Percentiles rank a stretch among this genome's conserved stretches.
These are phyloP conservation scores for Zapus hudsonius DNA, from an alignment of 2,113 vertebrate species.

Conservation along the genomic window DNA sequence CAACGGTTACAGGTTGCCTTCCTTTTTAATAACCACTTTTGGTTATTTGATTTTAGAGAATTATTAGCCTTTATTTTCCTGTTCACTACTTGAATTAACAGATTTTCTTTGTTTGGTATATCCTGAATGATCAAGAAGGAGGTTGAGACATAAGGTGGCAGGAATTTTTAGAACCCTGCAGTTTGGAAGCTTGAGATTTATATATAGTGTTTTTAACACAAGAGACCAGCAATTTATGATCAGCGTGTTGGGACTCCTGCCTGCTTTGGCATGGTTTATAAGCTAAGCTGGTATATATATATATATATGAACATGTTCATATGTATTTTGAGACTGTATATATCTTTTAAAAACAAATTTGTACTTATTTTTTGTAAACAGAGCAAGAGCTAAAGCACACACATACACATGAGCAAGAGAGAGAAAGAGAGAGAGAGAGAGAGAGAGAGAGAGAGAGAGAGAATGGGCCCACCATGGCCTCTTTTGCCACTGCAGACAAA, in stretches of 20 bases:
- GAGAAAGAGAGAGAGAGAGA: no score
- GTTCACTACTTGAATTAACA: conserved; percentile 43
- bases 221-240: background rate
- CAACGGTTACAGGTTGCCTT: conserved; percentile 36
- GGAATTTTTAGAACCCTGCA: background rate
- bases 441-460: no score
- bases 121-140: conserved; percentile 1
- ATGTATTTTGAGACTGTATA: no score
- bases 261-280: background rate
- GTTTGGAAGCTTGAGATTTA: conserved; percentile 20
- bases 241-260: conserved; percentile 6
- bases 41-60: conserved; percentile 61
- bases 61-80: conserved; percentile 53
- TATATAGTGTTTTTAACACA: conserved; percentile 7
- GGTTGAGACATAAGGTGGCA: background rate
- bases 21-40: conserved; percentile 67
- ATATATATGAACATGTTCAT: no score
- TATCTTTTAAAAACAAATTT: no score
- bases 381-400: no score
- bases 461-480: no score
- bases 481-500: no score
- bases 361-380: no score
- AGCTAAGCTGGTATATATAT: background rate
- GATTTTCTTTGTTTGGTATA: conserved; percentile 26
- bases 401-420: no score